Evolutionary conservation across 2,797 vertebrate genomes (phyloP).

Genomic region (Bucorvus abyssinicus): DNA sequence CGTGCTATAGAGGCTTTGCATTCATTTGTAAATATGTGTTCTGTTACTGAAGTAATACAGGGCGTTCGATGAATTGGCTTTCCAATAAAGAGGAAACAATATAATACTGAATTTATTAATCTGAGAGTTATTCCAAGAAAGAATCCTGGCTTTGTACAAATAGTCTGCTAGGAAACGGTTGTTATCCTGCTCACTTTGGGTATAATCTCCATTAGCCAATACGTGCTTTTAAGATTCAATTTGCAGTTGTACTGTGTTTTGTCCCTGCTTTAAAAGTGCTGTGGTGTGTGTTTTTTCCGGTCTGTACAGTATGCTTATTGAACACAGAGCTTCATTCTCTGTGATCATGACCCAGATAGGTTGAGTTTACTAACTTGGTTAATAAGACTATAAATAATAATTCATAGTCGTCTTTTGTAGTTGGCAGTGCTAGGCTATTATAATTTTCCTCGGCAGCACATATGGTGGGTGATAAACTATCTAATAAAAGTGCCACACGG

Average conservation of each 20-base stretch:
- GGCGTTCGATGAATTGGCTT: neutral
- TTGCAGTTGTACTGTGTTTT: neutral
- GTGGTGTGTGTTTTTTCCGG: neutral
- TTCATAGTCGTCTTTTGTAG: conserved; percentile 50
- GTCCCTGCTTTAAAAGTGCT: neutral
- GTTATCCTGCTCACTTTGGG: neutral
- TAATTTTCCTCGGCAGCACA: conserved; percentile 67
- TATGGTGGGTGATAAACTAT: conserved; percentile 71
- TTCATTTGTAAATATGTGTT: neutral
- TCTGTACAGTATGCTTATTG: neutral
- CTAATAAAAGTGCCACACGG: conserved; percentile 67
- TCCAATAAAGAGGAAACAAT: neutral
- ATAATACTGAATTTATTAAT: conserved; percentile 2
- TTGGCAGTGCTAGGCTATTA: conserved; percentile 50
- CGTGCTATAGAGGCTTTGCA: neutral
- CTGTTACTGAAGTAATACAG: neutral
- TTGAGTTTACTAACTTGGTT: conserved; percentile 63
- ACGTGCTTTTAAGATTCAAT: neutral
- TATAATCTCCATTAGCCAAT: neutral
- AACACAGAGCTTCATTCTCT: neutral
- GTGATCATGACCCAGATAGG: neutral
- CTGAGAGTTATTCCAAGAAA: neutral
- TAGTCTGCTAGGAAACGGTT: neutral
- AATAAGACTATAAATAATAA: conserved; percentile 72
- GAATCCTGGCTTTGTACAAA: neutral